These are phyloP conservation scores for Anthophora plumipes DNA, from an alignment of 2,888 invertebrate species.

Conservation along the genomic window DNA sequence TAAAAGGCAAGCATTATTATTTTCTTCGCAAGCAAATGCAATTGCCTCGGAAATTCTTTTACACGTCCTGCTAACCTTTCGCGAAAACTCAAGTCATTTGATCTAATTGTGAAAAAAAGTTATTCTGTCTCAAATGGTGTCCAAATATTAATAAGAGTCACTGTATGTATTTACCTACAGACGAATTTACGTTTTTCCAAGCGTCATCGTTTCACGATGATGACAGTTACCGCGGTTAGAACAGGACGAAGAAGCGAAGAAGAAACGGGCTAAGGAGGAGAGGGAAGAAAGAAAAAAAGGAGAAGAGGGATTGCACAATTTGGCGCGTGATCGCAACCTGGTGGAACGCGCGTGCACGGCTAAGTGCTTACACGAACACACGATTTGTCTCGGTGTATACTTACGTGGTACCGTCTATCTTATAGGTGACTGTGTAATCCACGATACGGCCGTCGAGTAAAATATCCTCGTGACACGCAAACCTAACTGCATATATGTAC, in stretches of 20 bases:
- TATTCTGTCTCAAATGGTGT: too few relatives aligned
- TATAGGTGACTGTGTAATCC: conserved; percentile 31
- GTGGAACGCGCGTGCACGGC: conserved; percentile 53
- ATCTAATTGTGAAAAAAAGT: too few relatives aligned
- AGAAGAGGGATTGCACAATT: conserved; percentile 65
- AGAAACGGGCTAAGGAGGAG: neutral
- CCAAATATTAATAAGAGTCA: too few relatives aligned
- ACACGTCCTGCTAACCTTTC: too few relatives aligned
- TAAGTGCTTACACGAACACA: conserved; percentile 2
- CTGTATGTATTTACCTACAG: too few relatives aligned
- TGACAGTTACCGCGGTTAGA: conserved; percentile 9
- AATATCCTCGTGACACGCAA: conserved; percentile 29
- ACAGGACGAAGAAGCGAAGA: conserved; percentile 12
- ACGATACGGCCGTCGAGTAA: conserved; percentile 37
- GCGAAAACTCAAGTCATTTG: too few relatives aligned
- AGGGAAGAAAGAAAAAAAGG: conserved; percentile 20
- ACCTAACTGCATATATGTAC: neutral
- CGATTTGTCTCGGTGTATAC: conserved; percentile 26
- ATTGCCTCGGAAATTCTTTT: too few relatives aligned
- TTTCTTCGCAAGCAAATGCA: too few relatives aligned
- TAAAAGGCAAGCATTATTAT: too few relatives aligned
- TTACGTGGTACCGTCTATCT: conserved; percentile 16
- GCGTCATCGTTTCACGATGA: conserved; percentile 39
- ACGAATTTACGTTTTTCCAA: conserved; percentile 40
- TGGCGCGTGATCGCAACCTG: conserved; percentile 64